Base-by-base conservation (phyloP, 2,888 invertebrate genomes). In the Harpagoxenus sublaevis region DNA sequence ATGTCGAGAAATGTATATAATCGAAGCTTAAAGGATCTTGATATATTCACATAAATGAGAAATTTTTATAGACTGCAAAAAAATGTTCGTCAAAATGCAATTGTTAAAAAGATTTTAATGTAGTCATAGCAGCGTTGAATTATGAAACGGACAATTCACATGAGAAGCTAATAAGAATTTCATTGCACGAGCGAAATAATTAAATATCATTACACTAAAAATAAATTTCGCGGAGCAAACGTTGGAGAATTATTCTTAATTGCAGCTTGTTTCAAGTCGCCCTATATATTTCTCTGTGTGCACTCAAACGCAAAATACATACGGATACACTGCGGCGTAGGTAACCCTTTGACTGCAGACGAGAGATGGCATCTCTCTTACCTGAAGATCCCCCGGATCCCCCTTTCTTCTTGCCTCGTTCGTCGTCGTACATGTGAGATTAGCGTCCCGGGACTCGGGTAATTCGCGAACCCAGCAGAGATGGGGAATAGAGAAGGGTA, bases 381-480 rank as follows among this genome's bases (percentile, higher is more conserved):
- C 68, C 42, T 77, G 75, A 88, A 82, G 88, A 86, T 83, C 74
- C 66, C 8, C 83, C 75, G 81, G 87, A 88, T 84, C 87, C 86
- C 87, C 87, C 86, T 91, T 90, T 88, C 86, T 84, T 85, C 85
- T 68, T 83, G 51, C 84, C 81, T 87, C 84, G 86, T 83, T 87
- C 84, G 74, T 83, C 88, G 86, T 84, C 84, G 77, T 86, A 89
- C 88, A 89, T 84, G 87, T 77, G 87, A 90, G 89, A 91, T 91
- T 90, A 92, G 92, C 89, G 90, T 89, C 86, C 83, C 73, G 87
- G 86, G 90, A 89, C 86, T 90, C 84, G 85, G 85, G 78, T 87
- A 88, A 91, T 91, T 92, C 91, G 86, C 78, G 86, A 86, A 90
- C 79, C 75, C 84, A 55, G 45, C 71, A 85, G 75, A 85, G 35